Conservation (phyloP, 2,888 invertebrate species). For the Polylopha cassiicola region DNA sequence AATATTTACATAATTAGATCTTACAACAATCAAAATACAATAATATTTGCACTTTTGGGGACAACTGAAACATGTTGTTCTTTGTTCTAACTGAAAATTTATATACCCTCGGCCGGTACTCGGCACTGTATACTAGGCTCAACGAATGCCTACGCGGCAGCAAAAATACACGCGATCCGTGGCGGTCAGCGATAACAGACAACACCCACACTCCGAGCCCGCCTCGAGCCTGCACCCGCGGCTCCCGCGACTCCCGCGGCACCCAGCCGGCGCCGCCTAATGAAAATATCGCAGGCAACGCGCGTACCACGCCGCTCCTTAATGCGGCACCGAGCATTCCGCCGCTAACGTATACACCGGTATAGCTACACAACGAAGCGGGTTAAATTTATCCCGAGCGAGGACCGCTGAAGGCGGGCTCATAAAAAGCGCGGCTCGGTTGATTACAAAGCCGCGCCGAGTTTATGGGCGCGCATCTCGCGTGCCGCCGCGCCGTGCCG, state of each 20-base stretch:
- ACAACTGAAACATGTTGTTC: too few species aligned
- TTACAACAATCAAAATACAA: too few species aligned
- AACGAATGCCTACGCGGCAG: constrained; percentile 19
- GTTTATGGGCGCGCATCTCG: constrained; percentile 56
- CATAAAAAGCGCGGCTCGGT: constrained; percentile 70
- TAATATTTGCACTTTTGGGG: too few species aligned
- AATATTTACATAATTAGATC: too few species aligned
- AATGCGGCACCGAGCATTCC: constrained; percentile 18
- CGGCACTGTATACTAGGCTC: too few species aligned
- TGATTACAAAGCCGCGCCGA: constrained; percentile 67
- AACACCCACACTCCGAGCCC: constrained; percentile 23
- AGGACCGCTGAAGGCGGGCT: constrained; percentile 60
- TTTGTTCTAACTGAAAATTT: too few species aligned
- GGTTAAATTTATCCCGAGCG: constrained; percentile 63
- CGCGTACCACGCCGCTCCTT: constrained; percentile 1
- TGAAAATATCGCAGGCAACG: constrained; percentile 5
- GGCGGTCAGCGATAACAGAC: constrained; percentile 41
- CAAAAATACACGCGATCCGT: constrained; percentile 48
- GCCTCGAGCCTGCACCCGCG: constrained; percentile 4
- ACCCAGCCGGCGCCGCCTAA: constrained; percentile 5
- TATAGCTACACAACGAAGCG: constrained; percentile 58
- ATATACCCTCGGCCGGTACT: too few species aligned
- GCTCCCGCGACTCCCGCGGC: too few species aligned
- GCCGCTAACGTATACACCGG: constrained; percentile 6
- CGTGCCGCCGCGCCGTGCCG: constrained; percentile 39